Evolutionary conservation across 2,113 vertebrate genomes (phyloP), one percentile per base, ranked within the genome.

Genomic region (Ochotona curzoniae): DNA sequence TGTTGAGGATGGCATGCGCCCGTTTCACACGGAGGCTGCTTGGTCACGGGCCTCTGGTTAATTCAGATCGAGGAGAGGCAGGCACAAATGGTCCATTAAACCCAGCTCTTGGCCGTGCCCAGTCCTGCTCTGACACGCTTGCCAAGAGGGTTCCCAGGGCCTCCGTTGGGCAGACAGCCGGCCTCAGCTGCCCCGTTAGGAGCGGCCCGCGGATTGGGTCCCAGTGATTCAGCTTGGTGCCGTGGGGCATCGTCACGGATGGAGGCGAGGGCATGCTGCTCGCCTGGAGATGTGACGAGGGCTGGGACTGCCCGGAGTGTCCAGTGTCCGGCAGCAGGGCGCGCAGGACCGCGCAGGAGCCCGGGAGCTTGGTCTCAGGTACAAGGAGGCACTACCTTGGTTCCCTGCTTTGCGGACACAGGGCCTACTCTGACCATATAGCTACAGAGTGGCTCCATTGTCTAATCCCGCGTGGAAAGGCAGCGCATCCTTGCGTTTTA

Each of bases 341-440:
- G 25, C 18, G 70, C 0, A 0, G 0, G 17, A 64, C 1, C 0
- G 26, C 35, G 85, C 86, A 61, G 38, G 78, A 26, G 28, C 49
- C 4, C 4, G 0, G 64, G 89, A 93, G 91, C 86, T 81, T 1
- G 0, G 75, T 83, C 75, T 91, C 80, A 44, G 38, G 38, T 6
- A 44, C 97, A 96, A 98, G 98, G 97, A 96, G 38, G 38, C 96
- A 28, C 96, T 96, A 95, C 97, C 97, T 97, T 97, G 97, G 79
- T 95, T 96, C 96, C 91, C 86, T 91, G 93, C 87, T 82, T 81
- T 93, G 73, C 94, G 93, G 3, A 30, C 95, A 83, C 82, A 83
- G 97, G 95, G 94, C 96, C 94, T 96, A 95, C 97, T 94, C 44
- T 95, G 97, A 78, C 96, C 96, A 49, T 66, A 78, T 95, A 96